These are phyloP conservation scores for Xiphydria camelus DNA, from an alignment of 2,888 invertebrate species.

Conservation along the genomic window DNA sequence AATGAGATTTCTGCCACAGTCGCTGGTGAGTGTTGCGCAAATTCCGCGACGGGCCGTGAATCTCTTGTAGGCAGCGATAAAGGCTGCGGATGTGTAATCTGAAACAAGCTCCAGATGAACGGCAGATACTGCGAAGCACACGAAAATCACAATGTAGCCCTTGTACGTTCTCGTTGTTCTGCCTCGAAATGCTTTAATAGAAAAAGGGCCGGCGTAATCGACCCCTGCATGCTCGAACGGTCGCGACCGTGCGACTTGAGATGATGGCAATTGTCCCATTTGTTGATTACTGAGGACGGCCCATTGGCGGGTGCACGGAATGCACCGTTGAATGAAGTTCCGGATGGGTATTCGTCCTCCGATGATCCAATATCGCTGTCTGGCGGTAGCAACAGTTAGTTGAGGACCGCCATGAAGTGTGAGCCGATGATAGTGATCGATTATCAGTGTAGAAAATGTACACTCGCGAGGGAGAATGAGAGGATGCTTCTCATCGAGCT, in stretches of 20 bases:
- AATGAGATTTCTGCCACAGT: slow-evolving; percentile 10
- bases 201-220: slow-evolving; percentile 14
- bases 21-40: too few relatives aligned
- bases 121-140: too few relatives aligned
- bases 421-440: too few relatives aligned
- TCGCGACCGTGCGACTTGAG: background rate
- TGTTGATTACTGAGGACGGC: too few relatives aligned
- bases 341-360: background rate
- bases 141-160: too few relatives aligned
- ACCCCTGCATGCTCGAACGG: slow-evolving; percentile 14
- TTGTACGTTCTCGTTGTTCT: slow-evolving; percentile 1
- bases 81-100: too few relatives aligned
- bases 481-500: slow-evolving; percentile 1
- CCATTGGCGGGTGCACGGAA: too few relatives aligned
- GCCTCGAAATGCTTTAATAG: slow-evolving; percentile 3
- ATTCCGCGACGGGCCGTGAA: slow-evolving; percentile 21
- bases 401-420: too few relatives aligned
- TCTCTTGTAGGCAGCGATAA: slow-evolving; percentile 20
- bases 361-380: too few relatives aligned
- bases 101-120: too few relatives aligned
- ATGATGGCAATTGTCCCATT: slow-evolving; percentile 25
- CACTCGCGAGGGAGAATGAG: too few relatives aligned
- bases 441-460: too few relatives aligned
- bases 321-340: background rate
- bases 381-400: background rate